A percentile compares a stretch with the other conserved stretches of the same genome.
Evolutionary conservation across 2,797 vertebrate genomes (phyloP).

Genomic region (Merluccius polli): DNA sequence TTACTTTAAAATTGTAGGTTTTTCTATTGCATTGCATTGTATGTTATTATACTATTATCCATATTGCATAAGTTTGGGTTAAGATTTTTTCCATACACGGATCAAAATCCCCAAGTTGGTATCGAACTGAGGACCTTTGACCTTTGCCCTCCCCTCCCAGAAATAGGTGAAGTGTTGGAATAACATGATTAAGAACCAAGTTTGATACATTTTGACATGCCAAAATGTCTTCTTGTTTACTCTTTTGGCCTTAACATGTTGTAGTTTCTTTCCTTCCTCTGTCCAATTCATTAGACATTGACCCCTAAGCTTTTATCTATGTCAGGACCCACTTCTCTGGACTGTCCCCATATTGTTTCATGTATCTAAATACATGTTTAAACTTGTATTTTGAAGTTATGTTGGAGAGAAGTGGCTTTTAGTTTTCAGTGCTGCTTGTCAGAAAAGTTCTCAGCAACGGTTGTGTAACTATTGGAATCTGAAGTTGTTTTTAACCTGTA

Average conservation of each 20-base stretch:
- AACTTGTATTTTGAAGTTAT: background rate
- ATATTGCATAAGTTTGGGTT: background rate
- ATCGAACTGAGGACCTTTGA: background rate
- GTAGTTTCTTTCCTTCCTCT: background rate
- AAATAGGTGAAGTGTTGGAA: background rate
- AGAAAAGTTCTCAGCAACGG: slow-evolving; percentile 51
- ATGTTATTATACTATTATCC: too few relatives aligned
- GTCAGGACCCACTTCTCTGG: background rate
- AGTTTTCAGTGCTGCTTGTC: slow-evolving; percentile 64
- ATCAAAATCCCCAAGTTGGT: background rate
- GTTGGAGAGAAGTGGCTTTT: slow-evolving; percentile 28
- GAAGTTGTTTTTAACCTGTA: background rate
- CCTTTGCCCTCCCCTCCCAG: background rate
- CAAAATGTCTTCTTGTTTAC: too few relatives aligned
- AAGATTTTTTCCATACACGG: background rate
- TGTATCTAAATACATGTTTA: background rate
- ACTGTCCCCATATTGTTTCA: background rate
- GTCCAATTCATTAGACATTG: too few relatives aligned
- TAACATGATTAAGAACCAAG: background rate
- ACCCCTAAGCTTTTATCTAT: background rate
- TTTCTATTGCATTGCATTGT: too few relatives aligned
- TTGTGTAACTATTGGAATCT: slow-evolving; percentile 59
- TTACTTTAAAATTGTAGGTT: background rate
- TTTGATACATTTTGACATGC: too few relatives aligned
- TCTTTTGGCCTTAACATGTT: background rate